Conservation (phyloP, 37 sponge, comb jelly and placozoan species). For the Dysidea cf. avara region DNA sequence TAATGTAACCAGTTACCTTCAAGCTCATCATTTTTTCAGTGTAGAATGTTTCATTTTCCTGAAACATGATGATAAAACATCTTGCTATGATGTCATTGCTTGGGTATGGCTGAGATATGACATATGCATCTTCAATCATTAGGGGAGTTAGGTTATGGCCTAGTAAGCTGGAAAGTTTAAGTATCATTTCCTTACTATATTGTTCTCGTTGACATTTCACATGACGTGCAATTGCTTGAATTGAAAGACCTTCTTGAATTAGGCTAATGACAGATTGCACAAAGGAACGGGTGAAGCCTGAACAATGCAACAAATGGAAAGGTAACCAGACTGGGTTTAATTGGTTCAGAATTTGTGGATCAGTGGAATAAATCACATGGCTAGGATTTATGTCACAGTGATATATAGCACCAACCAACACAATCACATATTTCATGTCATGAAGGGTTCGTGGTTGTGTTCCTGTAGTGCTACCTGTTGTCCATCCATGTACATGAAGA, state of each 20-base stretch:
- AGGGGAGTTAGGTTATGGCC: background rate
- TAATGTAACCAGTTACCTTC: too few relatives aligned
- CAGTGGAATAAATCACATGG: conserved; percentile 11
- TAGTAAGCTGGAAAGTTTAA: too few relatives aligned
- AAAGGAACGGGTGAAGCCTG: conserved; percentile 3
- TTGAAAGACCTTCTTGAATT: background rate
- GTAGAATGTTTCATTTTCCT: conserved; percentile 4
- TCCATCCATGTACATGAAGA: too few relatives aligned
- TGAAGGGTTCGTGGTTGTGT: conserved; percentile 20
- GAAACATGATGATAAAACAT: conserved; percentile 3
- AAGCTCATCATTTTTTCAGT: background rate
- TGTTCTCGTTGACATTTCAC: too few relatives aligned
- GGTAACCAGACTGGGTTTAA: background rate
- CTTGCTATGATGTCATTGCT: conserved; percentile 2
- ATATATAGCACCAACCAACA: conserved; percentile 22
- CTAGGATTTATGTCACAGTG: conserved; percentile 6
- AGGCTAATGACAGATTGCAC: background rate
- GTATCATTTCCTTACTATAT: too few relatives aligned
- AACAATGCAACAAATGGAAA: background rate
- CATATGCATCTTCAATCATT: too few relatives aligned
- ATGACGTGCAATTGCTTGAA: conserved; percentile 14
- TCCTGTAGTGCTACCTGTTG: conserved; percentile 3
- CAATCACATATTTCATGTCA: conserved; percentile 12
- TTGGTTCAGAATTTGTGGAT: conserved; percentile 1
- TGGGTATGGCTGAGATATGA: background rate